Evolutionary conservation across 2,113 vertebrate genomes (phyloP), one percentile per base, ranked within the genome.

Genomic region (Candoia aspera): DNA sequence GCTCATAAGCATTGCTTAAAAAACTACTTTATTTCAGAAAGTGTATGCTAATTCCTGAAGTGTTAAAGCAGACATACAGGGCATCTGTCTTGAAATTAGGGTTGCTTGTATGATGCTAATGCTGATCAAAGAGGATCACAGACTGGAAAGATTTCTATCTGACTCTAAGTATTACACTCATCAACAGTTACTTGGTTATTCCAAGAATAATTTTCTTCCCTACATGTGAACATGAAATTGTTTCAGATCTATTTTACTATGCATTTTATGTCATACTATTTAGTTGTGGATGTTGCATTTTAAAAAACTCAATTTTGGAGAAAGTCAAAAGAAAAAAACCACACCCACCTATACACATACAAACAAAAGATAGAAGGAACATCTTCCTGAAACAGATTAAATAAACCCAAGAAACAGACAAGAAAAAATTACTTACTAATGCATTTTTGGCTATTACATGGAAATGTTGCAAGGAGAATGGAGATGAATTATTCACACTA

Each of bases 401-500:
- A 91, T 60, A 57, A 85, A 26, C 57, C 42, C 79, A 90, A 53
- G 79, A 58, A 60, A 90, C 21, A n/a, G 54, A 58, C 15, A 17
- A 23, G 23, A 59, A 68, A 85, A 62, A n/a, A 10, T 85, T 62
- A 42, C 84, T 83, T 90, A 85, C 37, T 19, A 23, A 33, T 62
- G 60, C 37, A 62, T 53, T 91, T 90, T 53, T 85, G 79, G 42
- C 21, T 49, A 53, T 91, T 53, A 62, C 17, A 53, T 53, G 29
- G 84, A 91, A 42, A 91, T 54, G 15, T 91, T 33, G 29, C 83
- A 53, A 85, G 49, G 33, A 62, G 57, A 83, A 49, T 84, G 60
- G 79, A 58, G 26, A 86, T 91, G 58, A 91, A 91, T 91, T 91
- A 91, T 91, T 86, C 90, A 86, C 83, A 64, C 42, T 91, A 86